Base-by-base conservation (phyloP, 92 coral and sea anemone genomes). In the Actinernus sp. region DNA sequence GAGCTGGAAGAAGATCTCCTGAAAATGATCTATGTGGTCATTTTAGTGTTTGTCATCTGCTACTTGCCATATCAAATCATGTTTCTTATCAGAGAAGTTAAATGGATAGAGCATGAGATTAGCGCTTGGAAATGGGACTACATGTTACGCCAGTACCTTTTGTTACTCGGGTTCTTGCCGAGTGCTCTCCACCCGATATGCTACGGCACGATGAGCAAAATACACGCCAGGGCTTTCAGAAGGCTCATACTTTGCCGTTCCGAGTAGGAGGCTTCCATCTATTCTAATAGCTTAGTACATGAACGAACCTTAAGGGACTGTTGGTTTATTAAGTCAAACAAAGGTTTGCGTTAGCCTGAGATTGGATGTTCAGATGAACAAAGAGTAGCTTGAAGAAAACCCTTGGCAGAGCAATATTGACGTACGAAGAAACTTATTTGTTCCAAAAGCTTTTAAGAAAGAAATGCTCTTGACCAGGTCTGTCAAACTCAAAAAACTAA, bases 181-280 rank as follows among this genome's bases (percentile, higher is more conserved):
- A 44, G 66, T 13, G 82, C 82, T 0, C 18, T 75, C 24, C 82
- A 75, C 13, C 82, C 82, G 5, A 24, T 75, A 19, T 64, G 74
- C 44, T 75, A 75, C 26, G 82, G 74, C n/a, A 63, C 74, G 8
- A 75, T 75, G 74, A 75, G 47, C 82, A 64, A 29, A 4, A 22
- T 51, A 11, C 7, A 26, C 4, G 13, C 17, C 16, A 20, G 9
- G 8, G 72, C 66, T 17, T 81, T 81, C 56, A 48, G 74, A 2
- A 65, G 53, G 39, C 32, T 81, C n/a, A 30, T 81, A 2, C 41
- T 72, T 3, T 81, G 87, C n/a, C n/a, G n/a, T n/a, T n/a, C n/a
- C n/a, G n/a, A n/a, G n/a, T n/a, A n/a, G n/a, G n/a, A n/a, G n/a
- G n/a, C n/a, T n/a, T n/a, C n/a, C n/a, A n/a, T n/a, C n/a, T n/a